Conservation (phyloP, 35 echinoderm and acorn worm species). For the Apostichopus japonicus region DNA sequence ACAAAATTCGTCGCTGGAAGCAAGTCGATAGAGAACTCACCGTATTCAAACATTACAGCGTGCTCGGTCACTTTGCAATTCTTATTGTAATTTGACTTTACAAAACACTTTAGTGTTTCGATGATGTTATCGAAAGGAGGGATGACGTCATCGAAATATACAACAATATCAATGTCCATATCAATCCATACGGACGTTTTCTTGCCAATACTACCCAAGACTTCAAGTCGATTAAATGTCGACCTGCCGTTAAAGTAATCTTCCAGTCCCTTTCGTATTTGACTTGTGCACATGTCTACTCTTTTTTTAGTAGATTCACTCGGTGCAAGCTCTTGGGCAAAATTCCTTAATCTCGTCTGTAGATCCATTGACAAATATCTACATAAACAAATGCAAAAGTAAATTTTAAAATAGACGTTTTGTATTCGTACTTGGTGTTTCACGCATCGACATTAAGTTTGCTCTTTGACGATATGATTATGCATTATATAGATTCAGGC, state of each 20-base stretch:
- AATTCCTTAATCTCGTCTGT: neutral
- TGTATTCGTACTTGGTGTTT: too few relatives aligned
- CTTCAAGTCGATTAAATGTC: neutral
- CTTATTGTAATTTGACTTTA: neutral
- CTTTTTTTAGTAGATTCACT: neutral
- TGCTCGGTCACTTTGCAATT: neutral
- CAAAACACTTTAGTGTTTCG: neutral
- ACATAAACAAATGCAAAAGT: too few relatives aligned
- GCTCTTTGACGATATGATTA: too few relatives aligned
- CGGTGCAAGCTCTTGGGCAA: neutral
- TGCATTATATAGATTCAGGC: too few relatives aligned
- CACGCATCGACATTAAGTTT: too few relatives aligned
- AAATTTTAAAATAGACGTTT: too few relatives aligned
- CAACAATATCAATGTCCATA: constrained; percentile 1
- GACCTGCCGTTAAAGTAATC: neutral
- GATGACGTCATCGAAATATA: neutral
- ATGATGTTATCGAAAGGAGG: neutral
- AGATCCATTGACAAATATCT: too few relatives aligned
- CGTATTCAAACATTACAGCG: neutral
- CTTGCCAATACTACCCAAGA: neutral
- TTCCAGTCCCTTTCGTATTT: neutral
- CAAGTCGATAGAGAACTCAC: neutral
- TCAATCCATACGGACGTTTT: neutral
- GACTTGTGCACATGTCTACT: neutral
- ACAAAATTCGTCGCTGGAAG: constrained; percentile 5